phyloP scores from a whole-genome alignment of 2,113 vertebrate species.

The Hydropotes inermis region DNA sequence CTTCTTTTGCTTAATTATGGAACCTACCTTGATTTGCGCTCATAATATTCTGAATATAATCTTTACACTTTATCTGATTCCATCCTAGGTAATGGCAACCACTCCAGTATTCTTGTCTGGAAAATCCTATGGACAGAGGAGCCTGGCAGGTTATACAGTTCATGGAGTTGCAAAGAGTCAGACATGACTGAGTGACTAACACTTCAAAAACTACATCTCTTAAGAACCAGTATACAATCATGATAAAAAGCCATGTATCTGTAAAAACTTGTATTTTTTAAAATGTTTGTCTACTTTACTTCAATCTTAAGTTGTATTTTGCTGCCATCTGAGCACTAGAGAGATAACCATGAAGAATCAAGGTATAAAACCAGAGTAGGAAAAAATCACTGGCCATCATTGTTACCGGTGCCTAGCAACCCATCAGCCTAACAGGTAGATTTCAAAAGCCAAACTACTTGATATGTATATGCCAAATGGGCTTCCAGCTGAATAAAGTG shows the following conservation, averaged over 20 bases:
- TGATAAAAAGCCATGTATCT: not conserved
- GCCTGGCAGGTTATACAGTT: not conserved
- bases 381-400: not conserved
- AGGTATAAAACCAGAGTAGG: not conserved
- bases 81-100: not conserved
- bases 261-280: not conserved
- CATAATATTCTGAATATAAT: not conserved
- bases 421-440: conserved; percentile 21
- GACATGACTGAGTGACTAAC: not conserved
- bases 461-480: not conserved
- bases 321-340: not conserved
- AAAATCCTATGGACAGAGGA: not conserved
- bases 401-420: not conserved
- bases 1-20: not conserved
- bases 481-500: conserved; percentile 34
- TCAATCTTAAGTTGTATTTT: not conserved
- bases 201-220: not conserved
- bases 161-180: not conserved
- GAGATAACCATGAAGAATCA: not conserved
- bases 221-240: not conserved
- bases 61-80: not conserved
- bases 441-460: conserved; percentile 11
- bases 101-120: not conserved
- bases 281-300: not conserved
- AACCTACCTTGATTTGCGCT: not conserved